A percentile compares a stretch with the other conserved stretches of the same genome.
These are phyloP conservation scores for Sparidentex hasta DNA, from an alignment of 2,797 vertebrate genomes.

Conservation along the genomic window DNA sequence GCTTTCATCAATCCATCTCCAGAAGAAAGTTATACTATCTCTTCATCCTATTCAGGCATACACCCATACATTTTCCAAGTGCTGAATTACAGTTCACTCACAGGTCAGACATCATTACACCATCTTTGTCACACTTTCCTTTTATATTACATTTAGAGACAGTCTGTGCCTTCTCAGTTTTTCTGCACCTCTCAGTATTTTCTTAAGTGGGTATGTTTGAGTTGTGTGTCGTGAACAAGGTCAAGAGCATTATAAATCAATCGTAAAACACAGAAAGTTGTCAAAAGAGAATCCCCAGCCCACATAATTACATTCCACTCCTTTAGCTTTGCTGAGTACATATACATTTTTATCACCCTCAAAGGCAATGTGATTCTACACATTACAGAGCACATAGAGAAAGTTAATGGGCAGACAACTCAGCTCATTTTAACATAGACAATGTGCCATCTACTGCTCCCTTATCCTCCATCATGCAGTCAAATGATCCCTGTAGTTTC, in stretches of 20 bases:
- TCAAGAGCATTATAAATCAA: constrained; percentile 38
- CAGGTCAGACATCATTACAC: constrained; percentile 29
- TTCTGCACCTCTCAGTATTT: constrained; percentile 4
- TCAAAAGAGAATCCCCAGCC: constrained; percentile 24
- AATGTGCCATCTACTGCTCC: constrained; percentile 28
- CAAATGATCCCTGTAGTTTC: constrained; percentile 39
- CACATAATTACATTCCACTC: constrained; percentile 13
- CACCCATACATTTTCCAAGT: constrained; percentile 2
- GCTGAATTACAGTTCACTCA: constrained; percentile 24
- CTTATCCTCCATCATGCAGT: constrained; percentile 38
- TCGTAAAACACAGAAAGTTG: constrained; percentile 24
- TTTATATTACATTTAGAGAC: constrained; percentile 14
- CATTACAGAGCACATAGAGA: constrained; percentile 22
- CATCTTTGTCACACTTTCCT: constrained; percentile 2
- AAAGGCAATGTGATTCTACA: constrained; percentile 34
- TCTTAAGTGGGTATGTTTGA: constrained; percentile 2
- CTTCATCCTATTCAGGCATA: background rate
- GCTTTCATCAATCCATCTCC: constrained; percentile 14
- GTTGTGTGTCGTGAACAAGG: constrained; percentile 18
- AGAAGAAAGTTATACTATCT: background rate
- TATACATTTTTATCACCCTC: constrained; percentile 29
- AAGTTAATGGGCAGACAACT: constrained; percentile 26
- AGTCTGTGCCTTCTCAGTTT: constrained; percentile 5
- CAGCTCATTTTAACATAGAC: constrained; percentile 31
- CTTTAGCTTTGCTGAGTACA: constrained; percentile 18